Evolutionary conservation across 2,113 vertebrate species (phyloP).

Genomic region (Megaceryle torquata): DNA sequence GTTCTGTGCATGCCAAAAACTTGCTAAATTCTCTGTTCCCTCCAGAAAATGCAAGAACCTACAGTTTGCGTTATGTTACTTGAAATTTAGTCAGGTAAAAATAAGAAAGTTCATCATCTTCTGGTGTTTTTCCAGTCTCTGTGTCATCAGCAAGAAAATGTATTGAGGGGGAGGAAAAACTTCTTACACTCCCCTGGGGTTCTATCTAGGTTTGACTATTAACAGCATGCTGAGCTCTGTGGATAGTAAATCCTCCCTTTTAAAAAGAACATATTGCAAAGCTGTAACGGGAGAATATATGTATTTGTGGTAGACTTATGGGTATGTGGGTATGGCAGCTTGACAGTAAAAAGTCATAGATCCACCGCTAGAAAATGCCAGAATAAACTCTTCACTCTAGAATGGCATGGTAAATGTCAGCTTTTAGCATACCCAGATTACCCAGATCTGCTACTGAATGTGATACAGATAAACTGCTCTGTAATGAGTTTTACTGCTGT

Average conservation of each 20-base stretch:
- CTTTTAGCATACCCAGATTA: background rate
- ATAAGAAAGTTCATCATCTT: background rate
- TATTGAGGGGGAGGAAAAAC: background rate
- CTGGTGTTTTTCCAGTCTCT: background rate
- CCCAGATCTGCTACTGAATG: slow-evolving; percentile 17
- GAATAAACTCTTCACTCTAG: slow-evolving; percentile 44
- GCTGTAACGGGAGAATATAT: slow-evolving; percentile 32
- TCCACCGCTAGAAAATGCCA: slow-evolving; percentile 48
- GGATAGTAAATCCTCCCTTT: slow-evolving; percentile 25
- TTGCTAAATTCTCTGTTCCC: background rate
- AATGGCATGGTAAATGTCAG: slow-evolving; percentile 38
- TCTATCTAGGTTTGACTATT: background rate
- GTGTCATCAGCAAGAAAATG: background rate
- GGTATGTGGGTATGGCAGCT: slow-evolving; percentile 64
- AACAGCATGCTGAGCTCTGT: background rate
- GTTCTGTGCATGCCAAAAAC: background rate
- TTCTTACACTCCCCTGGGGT: background rate
- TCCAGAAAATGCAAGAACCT: background rate
- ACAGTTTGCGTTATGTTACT: background rate
- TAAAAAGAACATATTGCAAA: slow-evolving; percentile 42
- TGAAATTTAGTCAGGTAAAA: background rate
- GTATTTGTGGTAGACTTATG: slow-evolving; percentile 49
- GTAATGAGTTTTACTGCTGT: background rate
- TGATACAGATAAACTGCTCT: background rate
- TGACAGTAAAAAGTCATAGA: slow-evolving; percentile 62